Base-by-base conservation (phyloP, 1,140 invertebrate genomes). In the Centruroides vittatus region DNA sequence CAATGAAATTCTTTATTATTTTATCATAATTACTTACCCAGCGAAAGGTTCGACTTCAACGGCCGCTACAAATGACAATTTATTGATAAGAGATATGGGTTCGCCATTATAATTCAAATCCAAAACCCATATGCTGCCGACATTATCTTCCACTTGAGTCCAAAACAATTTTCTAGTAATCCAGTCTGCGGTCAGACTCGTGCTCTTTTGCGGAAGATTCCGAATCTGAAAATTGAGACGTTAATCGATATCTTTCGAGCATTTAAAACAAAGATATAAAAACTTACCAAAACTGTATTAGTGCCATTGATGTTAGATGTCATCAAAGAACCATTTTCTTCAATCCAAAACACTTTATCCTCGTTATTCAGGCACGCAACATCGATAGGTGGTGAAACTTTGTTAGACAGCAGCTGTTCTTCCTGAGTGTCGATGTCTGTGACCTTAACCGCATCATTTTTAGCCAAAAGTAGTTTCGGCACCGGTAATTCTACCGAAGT, bases 111-210 rank as follows among this genome's bases (percentile, higher is more conserved):
- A 70, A 58, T 80, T 82, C 12, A 86, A 68, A 66, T 83, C 78
- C 23, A 83, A 70, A 47, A 77, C 73, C 67, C 81, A 82, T 35
- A 84, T 73, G 0, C 74, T 65, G 47, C 54, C 11, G 65, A 78
- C 76, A 11, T 61, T 60, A 47, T 61, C 48, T 65, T 78, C 77
- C 4, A 74, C 70, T 72, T 89, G 86, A 0, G 83, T 77, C 84
- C 86, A 88, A 69, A 91, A 94, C 1, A 94, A 72, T 53, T 82
- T 82, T 55, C 87, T 78, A 50, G 84, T 81, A 9, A 94, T 79
- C 91, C 91, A 95, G 72, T 95, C 90, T 0, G 89, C 76, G 7
- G 84, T 82, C 7, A 94, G 70, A 65, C 84, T 83, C 9, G 77
- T 75, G 0, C 81, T 83, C 41, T 80, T 81, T 13, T 81, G 80